phyloP scores from a whole-genome alignment of 2,888 invertebrate genomes.

The Eupithecia dodoneata region DNA sequence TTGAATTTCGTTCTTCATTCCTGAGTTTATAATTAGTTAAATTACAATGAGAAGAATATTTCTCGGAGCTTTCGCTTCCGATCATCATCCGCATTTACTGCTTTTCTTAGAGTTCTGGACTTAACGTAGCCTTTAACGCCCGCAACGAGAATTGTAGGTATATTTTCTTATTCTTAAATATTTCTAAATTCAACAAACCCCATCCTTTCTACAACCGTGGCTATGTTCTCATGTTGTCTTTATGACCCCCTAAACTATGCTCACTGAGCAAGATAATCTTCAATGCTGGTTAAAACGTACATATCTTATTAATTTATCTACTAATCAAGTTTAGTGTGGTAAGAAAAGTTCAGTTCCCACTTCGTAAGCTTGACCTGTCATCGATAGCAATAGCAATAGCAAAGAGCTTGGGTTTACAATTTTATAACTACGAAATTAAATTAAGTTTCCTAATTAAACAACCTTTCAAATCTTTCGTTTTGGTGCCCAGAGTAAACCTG shows the following conservation, averaged over 20 bases:
- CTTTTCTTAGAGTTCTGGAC: too few relatives aligned
- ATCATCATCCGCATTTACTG: not conserved
- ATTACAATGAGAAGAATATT: not conserved
- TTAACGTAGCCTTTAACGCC: not conserved
- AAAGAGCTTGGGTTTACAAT: conserved; percentile 4
- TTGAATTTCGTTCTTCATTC: not conserved
- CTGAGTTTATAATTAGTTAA: not conserved
- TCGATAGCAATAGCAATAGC: not conserved
- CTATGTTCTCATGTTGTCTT: not conserved
- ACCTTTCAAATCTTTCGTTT: not conserved
- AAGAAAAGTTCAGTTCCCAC: not conserved
- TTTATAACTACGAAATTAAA: conserved; percentile 2
- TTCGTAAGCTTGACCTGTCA: not conserved
- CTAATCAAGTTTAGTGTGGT: conserved; percentile 12
- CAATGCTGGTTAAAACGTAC: not conserved
- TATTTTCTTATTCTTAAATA: not conserved
- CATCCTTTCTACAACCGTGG: too few relatives aligned
- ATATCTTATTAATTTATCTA: not conserved
- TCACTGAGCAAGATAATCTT: conserved; percentile 3
- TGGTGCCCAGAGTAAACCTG: not conserved
- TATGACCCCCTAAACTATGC: not conserved
- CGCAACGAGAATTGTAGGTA: not conserved
- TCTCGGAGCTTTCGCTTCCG: not conserved
- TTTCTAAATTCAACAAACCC: too few relatives aligned
- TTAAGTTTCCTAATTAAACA: not conserved